These are phyloP conservation scores for Apocheima hispidaria DNA, from an alignment of 2,888 invertebrate species.

Conservation along the genomic window DNA sequence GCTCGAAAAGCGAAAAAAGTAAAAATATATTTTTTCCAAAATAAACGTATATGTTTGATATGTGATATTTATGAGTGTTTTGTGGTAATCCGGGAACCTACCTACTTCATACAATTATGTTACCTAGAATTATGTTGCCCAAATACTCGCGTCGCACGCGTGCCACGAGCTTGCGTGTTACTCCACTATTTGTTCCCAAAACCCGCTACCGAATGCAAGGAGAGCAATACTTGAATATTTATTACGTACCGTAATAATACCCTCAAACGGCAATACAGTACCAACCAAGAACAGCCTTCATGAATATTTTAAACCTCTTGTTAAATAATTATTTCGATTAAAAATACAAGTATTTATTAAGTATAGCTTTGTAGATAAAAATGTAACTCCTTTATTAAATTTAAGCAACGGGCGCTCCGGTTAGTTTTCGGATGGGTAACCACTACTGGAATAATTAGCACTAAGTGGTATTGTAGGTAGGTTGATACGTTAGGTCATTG, in stretches of 20 bases:
- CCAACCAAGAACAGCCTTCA: conserved; percentile 3
- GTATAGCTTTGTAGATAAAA: background rate
- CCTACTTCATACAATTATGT: background rate
- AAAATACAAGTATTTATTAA: background rate
- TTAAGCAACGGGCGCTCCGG: too few relatives aligned
- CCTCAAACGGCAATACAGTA: conserved; percentile 12
- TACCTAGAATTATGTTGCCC: conserved; percentile 14
- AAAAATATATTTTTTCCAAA: too few relatives aligned
- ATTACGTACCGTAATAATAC: conserved; percentile 15
- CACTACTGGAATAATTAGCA: too few relatives aligned
- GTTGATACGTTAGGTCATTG: too few relatives aligned
- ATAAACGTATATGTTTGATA: too few relatives aligned
- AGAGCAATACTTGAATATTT: conserved; percentile 27
- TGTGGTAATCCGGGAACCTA: too few relatives aligned
- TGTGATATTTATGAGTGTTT: too few relatives aligned
- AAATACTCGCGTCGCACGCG: background rate
- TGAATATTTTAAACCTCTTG: conserved; percentile 10
- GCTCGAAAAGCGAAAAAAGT: too few relatives aligned
- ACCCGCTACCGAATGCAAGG: conserved; percentile 18
- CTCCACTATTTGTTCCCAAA: conserved; percentile 16
- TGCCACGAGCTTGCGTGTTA: conserved; percentile 24
- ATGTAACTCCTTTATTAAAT: too few relatives aligned
- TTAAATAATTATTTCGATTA: background rate
- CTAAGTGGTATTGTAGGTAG: too few relatives aligned
- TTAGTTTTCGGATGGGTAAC: too few relatives aligned